Percentiles rank a stretch among this genome's conserved stretches.
Conservation (phyloP, 30 jellyfish, hydroid and myxozoan species). For the Cassiopea xamachana region DNA sequence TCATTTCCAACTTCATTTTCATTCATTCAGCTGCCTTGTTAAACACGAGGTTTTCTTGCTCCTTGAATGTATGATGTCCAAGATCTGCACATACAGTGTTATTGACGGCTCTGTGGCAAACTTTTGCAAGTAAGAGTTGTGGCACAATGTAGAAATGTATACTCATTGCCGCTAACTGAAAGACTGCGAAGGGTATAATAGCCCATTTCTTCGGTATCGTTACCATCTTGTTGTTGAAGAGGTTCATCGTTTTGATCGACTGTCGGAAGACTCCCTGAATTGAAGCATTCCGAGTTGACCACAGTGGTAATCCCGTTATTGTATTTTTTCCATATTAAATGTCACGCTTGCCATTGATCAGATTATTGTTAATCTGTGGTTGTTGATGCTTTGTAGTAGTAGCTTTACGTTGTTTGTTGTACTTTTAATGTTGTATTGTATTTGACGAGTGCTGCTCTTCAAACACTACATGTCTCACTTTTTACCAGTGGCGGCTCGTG, state of each 20-base stretch:
- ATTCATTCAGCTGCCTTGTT: constrained; percentile 58
- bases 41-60: constrained; percentile 18
- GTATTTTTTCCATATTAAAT: too few species aligned
- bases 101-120: constrained; percentile 27
- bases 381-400: too few species aligned
- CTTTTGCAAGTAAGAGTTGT: constrained; percentile 17
- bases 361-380: too few species aligned
- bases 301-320: too few species aligned
- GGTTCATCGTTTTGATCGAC: not conserved
- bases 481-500: too few species aligned
- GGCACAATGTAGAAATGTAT: constrained; percentile 22
- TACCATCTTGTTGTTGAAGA: not conserved
- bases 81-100: constrained; percentile 18
- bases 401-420: too few species aligned
- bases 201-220: not conserved
- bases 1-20: too few species aligned
- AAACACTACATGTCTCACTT: too few species aligned
- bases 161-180: constrained; percentile 7
- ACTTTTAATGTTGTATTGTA: too few species aligned
- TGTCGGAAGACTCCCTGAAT: not conserved
- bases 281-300: too few species aligned
- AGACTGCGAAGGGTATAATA: not conserved
- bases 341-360: too few species aligned
- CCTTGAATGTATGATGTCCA: not conserved
- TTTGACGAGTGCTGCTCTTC: too few species aligned